phyloP scores from a whole-genome alignment of 2,113 vertebrate genomes.

The Aix galericulata region DNA sequence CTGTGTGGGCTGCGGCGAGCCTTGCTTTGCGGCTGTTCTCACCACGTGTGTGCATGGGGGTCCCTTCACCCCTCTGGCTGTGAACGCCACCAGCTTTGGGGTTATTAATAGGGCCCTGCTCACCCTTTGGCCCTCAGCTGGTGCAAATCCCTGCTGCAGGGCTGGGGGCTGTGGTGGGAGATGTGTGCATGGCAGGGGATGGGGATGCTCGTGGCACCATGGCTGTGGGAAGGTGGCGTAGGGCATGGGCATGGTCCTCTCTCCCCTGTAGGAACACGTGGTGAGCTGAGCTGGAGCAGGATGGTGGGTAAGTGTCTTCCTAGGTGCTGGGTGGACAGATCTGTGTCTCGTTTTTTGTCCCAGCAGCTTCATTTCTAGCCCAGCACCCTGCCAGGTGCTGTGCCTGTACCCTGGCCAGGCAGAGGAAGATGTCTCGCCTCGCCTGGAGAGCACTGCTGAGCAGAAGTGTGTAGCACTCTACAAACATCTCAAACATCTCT shows the following conservation, averaged over 20 bases:
- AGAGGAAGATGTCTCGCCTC: not conserved
- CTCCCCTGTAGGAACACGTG: not conserved
- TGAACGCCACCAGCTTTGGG: accelerated
- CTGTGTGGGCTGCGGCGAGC: not conserved
- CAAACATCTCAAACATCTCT: not conserved
- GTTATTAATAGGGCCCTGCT: not conserved
- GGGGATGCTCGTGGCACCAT: not conserved
- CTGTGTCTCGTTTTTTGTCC: not conserved
- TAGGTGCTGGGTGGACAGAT: not conserved
- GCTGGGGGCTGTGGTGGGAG: not conserved
- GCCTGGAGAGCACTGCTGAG: not conserved
- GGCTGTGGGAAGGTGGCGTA: not conserved
- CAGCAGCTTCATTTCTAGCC: not conserved
- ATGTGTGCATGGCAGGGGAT: accelerated
- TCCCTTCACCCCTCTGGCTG: not conserved
- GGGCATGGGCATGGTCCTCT: not conserved
- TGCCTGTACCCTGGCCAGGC: not conserved
- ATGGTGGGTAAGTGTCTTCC: not conserved
- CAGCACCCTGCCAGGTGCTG: not conserved
- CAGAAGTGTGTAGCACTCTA: not conserved
- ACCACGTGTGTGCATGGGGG: accelerated
- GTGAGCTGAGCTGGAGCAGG: not conserved
- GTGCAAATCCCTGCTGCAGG: not conserved
- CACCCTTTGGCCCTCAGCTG: not conserved
- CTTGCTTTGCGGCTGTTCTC: not conserved